Evolutionary conservation across 2,888 invertebrate species (phyloP), one percentile per base, ranked within the genome.

Genomic region (Dilophus febrilis): DNA sequence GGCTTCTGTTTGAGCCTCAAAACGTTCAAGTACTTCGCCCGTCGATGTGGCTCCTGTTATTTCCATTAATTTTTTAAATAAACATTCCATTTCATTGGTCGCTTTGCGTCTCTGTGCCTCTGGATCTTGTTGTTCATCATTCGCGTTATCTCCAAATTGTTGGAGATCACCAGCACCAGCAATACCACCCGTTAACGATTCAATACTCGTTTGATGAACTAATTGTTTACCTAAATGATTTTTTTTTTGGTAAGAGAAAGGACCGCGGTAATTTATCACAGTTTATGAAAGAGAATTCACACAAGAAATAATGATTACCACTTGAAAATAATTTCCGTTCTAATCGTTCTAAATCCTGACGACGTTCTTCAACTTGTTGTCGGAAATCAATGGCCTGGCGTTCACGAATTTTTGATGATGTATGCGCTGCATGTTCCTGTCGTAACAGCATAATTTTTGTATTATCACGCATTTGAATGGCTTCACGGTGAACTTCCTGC

Each of bases 301-400:
- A n/a, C n/a, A n/a, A n/a, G n/a, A n/a, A n/a, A n/a, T n/a, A n/a
- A n/a, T n/a, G n/a, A 46, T 58, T 62, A 28, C 68, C 66, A 14
- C 74, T 70, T 11, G 80, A 74, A 51, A 83, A 83, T 36, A 85
- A 74, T 51, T 78, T 70, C 45, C 81, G 73, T 51, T 86, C 86
- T 42, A 86, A 59, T 39, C 77, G 71, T 55, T 86, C 84, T 16
- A 86, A 55, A 49, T 86, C 83, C 14, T 70, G 56, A 51, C 74
- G 77, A 8, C 82, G 65, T 39, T 77, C 77, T 19, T 74, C 74
- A 16, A 86, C 81, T 40, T 78, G 66, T 47, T 74, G 73, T 44
- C 77, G 72, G 46, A 72, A 77, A 56, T 72, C 75, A 0, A 67
- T 56, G 0, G 73, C 66, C 51, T 76, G 75, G 0, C 68, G 63